These are phyloP conservation scores for Lagocephalus sceleratus DNA, from an alignment of 2,797 vertebrate genomes.

Conservation along the genomic window DNA sequence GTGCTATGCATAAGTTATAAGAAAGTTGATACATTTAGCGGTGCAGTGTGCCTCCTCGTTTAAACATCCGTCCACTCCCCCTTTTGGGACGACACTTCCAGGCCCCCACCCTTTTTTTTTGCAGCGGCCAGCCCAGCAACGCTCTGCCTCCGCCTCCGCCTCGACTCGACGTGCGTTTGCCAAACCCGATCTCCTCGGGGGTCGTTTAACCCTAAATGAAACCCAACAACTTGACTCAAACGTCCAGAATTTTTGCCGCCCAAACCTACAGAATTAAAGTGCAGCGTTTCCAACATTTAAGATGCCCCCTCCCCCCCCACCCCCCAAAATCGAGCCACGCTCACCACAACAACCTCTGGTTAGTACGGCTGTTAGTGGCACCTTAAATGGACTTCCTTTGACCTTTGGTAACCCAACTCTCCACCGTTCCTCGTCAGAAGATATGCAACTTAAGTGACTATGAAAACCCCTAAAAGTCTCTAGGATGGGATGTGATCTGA, in stretches of 20 bases:
- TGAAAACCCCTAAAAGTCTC: constrained; percentile 43
- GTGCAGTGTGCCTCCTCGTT: constrained; percentile 72
- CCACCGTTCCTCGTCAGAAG: constrained; percentile 44
- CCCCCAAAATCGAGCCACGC: constrained; percentile 49
- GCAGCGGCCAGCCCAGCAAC: constrained; percentile 50
- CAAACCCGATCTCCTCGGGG: constrained; percentile 37
- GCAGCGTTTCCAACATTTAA: constrained; percentile 50
- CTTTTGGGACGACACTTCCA: constrained; percentile 48
- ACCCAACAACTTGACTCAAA: constrained; percentile 40
- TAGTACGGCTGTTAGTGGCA: constrained; percentile 64
- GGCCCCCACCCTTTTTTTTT: constrained; percentile 29
- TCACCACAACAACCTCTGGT: constrained; percentile 68
- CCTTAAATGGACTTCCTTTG: constrained; percentile 57
- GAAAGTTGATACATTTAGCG: constrained; percentile 76
- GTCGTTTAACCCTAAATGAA: constrained; percentile 32
- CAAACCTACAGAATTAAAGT: constrained; percentile 53
- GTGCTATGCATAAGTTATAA: constrained; percentile 79
- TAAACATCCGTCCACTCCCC: constrained; percentile 53
- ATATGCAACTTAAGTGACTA: constrained; percentile 50
- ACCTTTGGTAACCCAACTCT: constrained; percentile 71
- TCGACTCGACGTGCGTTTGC: constrained; percentile 43
- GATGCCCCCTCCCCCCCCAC: too few relatives aligned
- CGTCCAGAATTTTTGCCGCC: constrained; percentile 35
- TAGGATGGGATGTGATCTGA: constrained; percentile 50
- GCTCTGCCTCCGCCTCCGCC: constrained; percentile 35